These are phyloP conservation scores for Drosophila melanocephala DNA, from an alignment of 2,888 invertebrate species.

Conservation along the genomic window DNA sequence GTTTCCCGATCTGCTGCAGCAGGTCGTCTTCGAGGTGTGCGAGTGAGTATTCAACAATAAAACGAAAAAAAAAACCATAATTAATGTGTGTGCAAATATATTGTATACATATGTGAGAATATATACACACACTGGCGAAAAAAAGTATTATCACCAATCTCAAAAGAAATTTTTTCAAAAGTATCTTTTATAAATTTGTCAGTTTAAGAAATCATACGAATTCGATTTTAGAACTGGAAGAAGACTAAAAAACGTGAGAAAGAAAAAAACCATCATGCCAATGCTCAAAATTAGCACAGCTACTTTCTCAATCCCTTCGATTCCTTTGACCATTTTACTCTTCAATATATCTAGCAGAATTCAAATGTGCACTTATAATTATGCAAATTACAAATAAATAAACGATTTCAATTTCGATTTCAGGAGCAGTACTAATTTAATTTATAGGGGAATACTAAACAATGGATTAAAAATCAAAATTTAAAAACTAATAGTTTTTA, in stretches of 20 bases:
- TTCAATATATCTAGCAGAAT: not conserved
- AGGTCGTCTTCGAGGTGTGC: slow-evolving; percentile 96
- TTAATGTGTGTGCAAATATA: not conserved
- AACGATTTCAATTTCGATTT: not conserved
- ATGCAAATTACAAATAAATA: not conserved
- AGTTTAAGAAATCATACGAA: not conserved
- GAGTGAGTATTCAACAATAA: slow-evolving; percentile 88
- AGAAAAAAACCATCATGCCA: not conserved
- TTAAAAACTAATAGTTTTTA: not conserved
- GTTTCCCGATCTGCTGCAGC: slow-evolving; percentile 95
- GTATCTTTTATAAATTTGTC: not conserved
- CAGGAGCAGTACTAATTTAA: not conserved
- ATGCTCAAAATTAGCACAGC: not conserved
- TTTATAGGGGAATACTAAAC: not conserved
- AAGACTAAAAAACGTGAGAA: not conserved
- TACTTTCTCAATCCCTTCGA: not conserved
- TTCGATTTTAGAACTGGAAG: not conserved
- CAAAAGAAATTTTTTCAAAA: not conserved
- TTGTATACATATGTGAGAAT: not conserved
- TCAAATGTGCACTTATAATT: not conserved
- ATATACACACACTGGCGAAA: not conserved
- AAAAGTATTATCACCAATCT: not conserved
- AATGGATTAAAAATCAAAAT: not conserved
- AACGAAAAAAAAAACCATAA: not conserved
- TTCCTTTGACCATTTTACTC: not conserved